Evolutionary conservation across 2,888 invertebrate species (phyloP).

Genomic region (Microplitis deprimator): DNA sequence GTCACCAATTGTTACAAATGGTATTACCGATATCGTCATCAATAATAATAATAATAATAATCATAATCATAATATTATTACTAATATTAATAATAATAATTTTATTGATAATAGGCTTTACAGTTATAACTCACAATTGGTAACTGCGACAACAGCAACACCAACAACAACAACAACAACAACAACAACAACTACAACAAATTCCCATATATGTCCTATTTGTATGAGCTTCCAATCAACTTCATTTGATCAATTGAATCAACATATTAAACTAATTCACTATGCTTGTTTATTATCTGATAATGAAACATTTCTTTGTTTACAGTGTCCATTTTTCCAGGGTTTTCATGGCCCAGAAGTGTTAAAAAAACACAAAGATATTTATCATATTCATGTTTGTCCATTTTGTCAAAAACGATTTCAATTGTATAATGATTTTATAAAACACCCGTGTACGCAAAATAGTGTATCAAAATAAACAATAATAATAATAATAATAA

Average conservation of each 20-base stretch:
- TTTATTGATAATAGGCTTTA: no score
- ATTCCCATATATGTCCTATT: background rate
- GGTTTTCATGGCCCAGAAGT: slow-evolving; percentile 6
- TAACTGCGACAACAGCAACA: background rate
- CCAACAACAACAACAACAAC: background rate
- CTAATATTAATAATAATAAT: no score
- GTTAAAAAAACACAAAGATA: slow-evolving; percentile 21
- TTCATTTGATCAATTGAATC: slow-evolving; percentile 10
- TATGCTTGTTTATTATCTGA: background rate
- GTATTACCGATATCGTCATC: background rate
- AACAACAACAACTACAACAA: background rate
- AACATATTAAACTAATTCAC: slow-evolving; percentile 28
- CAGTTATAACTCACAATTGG: no score
- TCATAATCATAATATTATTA: background rate
- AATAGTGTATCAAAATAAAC: background rate
- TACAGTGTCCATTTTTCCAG: background rate
- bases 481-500: background rate
- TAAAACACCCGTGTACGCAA: slow-evolving; percentile 3
- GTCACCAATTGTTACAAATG: background rate
- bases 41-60: background rate
- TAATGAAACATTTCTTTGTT: slow-evolving; percentile 3
- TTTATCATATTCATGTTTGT: slow-evolving; percentile 16
- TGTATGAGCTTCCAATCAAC: slow-evolving; percentile 17
- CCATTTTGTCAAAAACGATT: slow-evolving; percentile 24
- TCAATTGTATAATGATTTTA: background rate